phyloP scores from a whole-genome alignment of 2,797 vertebrate genomes.

The Toxotes lorentzi region DNA sequence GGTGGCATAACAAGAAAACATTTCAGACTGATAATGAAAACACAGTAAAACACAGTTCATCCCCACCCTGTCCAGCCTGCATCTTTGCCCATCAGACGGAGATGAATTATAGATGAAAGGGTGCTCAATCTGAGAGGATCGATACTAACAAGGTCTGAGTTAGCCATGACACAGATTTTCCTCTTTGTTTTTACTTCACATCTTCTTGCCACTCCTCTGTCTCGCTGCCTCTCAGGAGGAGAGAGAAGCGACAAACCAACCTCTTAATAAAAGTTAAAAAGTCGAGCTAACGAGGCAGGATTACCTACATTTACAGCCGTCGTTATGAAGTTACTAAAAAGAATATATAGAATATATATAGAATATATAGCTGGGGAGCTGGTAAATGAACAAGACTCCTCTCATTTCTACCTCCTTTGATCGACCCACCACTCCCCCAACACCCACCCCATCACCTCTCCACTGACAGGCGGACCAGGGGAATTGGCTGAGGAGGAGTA shows the following conservation, averaged over 20 bases:
- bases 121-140: slow-evolving; percentile 80
- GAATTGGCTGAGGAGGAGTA: slow-evolving; percentile 80
- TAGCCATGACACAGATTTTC: slow-evolving; percentile 64
- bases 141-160: slow-evolving; percentile 83
- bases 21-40: slow-evolving; percentile 66
- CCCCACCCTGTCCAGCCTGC: slow-evolving; percentile 39
- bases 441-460: slow-evolving; percentile 69
- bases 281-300: slow-evolving; percentile 42
- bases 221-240: slow-evolving; percentile 32
- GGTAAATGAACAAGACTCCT: slow-evolving; percentile 48
- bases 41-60: slow-evolving; percentile 50
- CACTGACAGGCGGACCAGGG: slow-evolving; percentile 78
- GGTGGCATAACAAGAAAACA: slow-evolving; percentile 44
- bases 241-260: slow-evolving; percentile 6
- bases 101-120: slow-evolving; percentile 85
- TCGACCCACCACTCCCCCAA: slow-evolving; percentile 61
- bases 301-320: slow-evolving; percentile 43
- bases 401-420: slow-evolving; percentile 57
- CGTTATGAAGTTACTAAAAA: slow-evolving; percentile 51
- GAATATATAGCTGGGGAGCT: slow-evolving; percentile 13
- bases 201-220: slow-evolving; percentile 20
- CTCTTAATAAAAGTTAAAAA: slow-evolving; percentile 34
- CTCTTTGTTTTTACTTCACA: slow-evolving; percentile 38
- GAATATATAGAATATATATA: neutral
- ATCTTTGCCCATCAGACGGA: slow-evolving; percentile 63